Percentiles rank a stretch among this genome's conserved stretches.
Evolutionary conservation across 2,888 invertebrate species (phyloP).

Genomic region (Drosophila meridiana): DNA sequence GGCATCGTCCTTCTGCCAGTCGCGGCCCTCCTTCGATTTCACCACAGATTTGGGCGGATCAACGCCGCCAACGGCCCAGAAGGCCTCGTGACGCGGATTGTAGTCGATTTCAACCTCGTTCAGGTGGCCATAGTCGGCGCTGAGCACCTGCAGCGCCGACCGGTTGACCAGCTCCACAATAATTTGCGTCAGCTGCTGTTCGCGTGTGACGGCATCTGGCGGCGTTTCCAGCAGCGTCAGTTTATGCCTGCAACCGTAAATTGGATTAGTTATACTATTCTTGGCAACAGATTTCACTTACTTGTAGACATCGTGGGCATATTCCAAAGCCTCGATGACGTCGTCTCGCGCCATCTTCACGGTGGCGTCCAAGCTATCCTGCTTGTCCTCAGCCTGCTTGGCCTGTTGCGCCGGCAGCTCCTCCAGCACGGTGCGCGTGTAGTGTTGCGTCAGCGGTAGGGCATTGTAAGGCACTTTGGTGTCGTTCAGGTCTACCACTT

Average conservation of each 20-base stretch:
- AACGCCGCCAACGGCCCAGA: slow-evolving; percentile 93
- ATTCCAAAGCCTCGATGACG: slow-evolving; percentile 80
- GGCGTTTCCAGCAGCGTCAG: slow-evolving; percentile 27
- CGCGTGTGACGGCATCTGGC: slow-evolving; percentile 48
- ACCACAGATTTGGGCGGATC: slow-evolving; percentile 86
- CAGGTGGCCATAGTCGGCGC: slow-evolving; percentile 88
- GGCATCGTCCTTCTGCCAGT: slow-evolving; percentile 85
- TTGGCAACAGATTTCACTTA: slow-evolving; percentile 32
- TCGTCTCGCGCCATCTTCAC: slow-evolving; percentile 63
- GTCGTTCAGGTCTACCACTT: slow-evolving; percentile 88
- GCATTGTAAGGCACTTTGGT: slow-evolving; percentile 88
- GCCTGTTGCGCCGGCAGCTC: slow-evolving; percentile 73
- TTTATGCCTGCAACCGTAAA: slow-evolving; percentile 30
- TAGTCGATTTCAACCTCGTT: slow-evolving; percentile 88
- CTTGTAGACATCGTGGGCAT: slow-evolving; percentile 74
- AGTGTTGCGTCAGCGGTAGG: slow-evolving; percentile 89
- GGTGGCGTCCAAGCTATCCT: slow-evolving; percentile 45
- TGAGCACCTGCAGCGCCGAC: slow-evolving; percentile 87
- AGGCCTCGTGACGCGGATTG: slow-evolving; percentile 92
- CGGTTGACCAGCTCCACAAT: slow-evolving; percentile 90
- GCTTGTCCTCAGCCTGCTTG: not conserved
- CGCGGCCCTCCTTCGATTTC: slow-evolving; percentile 84
- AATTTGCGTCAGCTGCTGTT: slow-evolving; percentile 79
- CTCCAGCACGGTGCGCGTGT: slow-evolving; percentile 91
- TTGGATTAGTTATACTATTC: not conserved